Evolutionary conservation across 2,797 vertebrate genomes (phyloP).

Genomic region (Buphagus erythrorhynchus): DNA sequence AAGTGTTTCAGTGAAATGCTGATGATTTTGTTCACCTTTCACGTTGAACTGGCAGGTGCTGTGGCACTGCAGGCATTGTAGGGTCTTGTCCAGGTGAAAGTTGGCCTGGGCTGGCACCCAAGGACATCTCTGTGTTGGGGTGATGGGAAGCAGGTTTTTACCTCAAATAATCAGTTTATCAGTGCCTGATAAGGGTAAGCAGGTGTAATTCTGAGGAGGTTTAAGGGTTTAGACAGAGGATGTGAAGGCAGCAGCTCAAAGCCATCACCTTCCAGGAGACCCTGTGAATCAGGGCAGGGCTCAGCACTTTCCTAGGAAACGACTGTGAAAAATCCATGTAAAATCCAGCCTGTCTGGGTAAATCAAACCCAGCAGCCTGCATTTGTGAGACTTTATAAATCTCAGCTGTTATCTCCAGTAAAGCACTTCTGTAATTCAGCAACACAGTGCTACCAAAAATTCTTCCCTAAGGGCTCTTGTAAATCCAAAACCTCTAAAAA

Average conservation of each 20-base stretch:
- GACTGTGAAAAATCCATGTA: neutral
- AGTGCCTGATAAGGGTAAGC: neutral
- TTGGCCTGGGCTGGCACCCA: neutral
- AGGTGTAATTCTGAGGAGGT: neutral
- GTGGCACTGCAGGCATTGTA: neutral
- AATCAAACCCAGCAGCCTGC: neutral
- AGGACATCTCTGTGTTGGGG: neutral
- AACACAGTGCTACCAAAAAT: neutral
- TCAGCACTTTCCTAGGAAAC: neutral
- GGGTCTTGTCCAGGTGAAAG: neutral
- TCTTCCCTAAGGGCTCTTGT: neutral
- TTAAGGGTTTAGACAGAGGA: neutral
- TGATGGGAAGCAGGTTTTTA: neutral
- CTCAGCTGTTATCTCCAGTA: no score
- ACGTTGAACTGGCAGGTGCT: neutral
- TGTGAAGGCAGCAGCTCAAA: neutral
- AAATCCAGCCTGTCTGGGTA: neutral
- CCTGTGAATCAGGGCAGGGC: neutral
- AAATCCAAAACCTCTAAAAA: constrained; percentile 30
- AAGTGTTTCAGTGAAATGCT: neutral
- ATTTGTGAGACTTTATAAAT: neutral
- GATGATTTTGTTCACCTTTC: neutral
- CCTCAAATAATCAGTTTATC: neutral
- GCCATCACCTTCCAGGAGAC: neutral
- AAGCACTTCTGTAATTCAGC: neutral